These are phyloP conservation scores for Drosophila parthenogenetica DNA, from an alignment of 2,888 invertebrate species.

Conservation along the genomic window DNA sequence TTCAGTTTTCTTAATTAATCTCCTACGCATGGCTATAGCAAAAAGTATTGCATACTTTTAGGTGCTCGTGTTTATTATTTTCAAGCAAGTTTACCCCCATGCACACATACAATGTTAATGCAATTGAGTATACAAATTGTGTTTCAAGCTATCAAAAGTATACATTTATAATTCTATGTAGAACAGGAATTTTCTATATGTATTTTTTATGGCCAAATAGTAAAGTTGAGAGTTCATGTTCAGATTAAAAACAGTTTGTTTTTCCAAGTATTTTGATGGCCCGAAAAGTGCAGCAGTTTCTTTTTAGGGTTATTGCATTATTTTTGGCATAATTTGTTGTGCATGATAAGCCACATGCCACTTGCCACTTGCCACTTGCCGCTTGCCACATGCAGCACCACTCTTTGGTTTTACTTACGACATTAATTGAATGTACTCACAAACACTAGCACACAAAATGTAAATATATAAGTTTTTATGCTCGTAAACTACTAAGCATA, in stretches of 20 bases:
- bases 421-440: constrained; percentile 36
- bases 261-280: background rate
- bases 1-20: too few species aligned
- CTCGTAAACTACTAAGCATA: constrained; percentile 5
- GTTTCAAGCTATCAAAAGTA: too few species aligned
- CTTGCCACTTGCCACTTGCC: constrained; percentile 16
- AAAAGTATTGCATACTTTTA: too few species aligned
- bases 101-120: too few species aligned
- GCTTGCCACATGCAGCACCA: constrained; percentile 18
- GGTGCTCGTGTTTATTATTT: too few species aligned
- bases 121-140: too few species aligned
- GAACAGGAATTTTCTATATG: too few species aligned
- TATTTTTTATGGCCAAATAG: too few species aligned
- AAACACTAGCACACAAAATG: constrained; percentile 5
- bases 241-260: background rate
- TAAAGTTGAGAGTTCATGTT: too few species aligned
- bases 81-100: too few species aligned
- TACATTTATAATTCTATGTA: too few species aligned
- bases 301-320: constrained; percentile 18
- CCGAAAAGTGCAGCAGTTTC: constrained; percentile 1
- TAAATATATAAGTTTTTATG: constrained; percentile 5
- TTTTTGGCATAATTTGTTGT: constrained; percentile 26
- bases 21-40: too few species aligned
- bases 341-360: constrained; percentile 25
- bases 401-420: constrained; percentile 21